phyloP scores from a whole-genome alignment of 2,113 vertebrate genomes.

The Peromyscus polionotus region DNA sequence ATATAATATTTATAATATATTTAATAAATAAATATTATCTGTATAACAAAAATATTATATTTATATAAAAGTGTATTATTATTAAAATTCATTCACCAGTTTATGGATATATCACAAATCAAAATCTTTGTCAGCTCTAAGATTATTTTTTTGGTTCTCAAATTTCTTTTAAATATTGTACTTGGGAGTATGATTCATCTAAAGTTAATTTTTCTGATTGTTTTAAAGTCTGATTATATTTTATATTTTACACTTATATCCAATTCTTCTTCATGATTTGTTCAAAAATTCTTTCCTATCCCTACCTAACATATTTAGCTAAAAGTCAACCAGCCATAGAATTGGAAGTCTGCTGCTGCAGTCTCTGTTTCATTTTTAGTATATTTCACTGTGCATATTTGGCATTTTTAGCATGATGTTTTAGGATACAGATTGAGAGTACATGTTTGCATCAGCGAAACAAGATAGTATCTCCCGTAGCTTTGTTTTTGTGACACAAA shows the following conservation, averaged over 20 bases:
- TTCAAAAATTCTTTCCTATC: not conserved
- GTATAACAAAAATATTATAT: no score
- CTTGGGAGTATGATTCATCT: not conserved
- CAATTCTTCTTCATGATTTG: not conserved
- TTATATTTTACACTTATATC: not conserved
- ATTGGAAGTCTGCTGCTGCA: not conserved
- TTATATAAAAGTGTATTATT: no score
- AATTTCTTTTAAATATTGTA: not conserved
- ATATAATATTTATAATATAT: no score
- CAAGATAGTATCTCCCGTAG: not conserved
- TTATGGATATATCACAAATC: not conserved
- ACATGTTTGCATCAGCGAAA: not conserved
- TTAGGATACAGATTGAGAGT: not conserved
- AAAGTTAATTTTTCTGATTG: slow-evolving; percentile 2
- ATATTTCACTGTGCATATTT: not conserved
- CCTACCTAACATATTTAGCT: not conserved
- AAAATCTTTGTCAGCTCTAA: not conserved
- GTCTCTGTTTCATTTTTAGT: not conserved
- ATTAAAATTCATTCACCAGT: not conserved
- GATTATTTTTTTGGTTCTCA: not conserved
- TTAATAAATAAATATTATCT: no score
- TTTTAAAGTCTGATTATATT: not conserved
- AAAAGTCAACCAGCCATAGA: not conserved
- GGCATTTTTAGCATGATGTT: not conserved
- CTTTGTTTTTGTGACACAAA: not conserved